These are phyloP conservation scores for Percopsis transmontana DNA, from an alignment of 2,113 vertebrate species.

Conservation along the genomic window DNA sequence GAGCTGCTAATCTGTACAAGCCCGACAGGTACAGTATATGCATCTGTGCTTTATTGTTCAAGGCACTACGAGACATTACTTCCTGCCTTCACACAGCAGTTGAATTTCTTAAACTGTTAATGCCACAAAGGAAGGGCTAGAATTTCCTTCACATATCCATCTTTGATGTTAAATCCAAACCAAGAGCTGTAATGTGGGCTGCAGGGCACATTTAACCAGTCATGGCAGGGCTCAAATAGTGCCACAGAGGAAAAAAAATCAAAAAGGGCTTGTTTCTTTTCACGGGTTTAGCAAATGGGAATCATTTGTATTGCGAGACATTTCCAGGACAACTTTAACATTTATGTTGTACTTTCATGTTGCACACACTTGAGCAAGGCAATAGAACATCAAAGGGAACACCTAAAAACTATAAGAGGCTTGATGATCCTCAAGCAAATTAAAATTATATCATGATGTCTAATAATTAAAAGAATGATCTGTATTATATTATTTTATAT, in stretches of 20 bases:
- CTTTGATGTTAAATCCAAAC: constrained; percentile 61
- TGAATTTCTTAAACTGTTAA: constrained; percentile 32
- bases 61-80: constrained; percentile 10
- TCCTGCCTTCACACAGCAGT: constrained; percentile 20
- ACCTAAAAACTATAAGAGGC: constrained; percentile 28
- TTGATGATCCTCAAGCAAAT: constrained; percentile 44
- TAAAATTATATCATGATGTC: constrained; percentile 20
- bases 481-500: too few relatives aligned
- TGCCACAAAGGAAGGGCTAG: constrained; percentile 39
- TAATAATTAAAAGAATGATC: too few relatives aligned
- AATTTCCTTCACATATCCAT: constrained; percentile 21
- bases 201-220: constrained; percentile 57
- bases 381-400: constrained; percentile 11
- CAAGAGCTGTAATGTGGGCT: constrained; percentile 45
- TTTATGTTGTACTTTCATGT: constrained; percentile 24
- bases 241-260: constrained; percentile 30
- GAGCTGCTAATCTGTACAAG: neutral
- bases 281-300: constrained; percentile 32
- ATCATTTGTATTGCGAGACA: constrained; percentile 22
- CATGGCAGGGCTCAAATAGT: constrained; percentile 39
- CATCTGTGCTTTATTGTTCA: constrained; percentile 25
- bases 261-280: constrained; percentile 31
- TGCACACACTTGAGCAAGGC: constrained; percentile 9
- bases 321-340: constrained; percentile 35
- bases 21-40: neutral